Base-by-base conservation (phyloP, 2,888 invertebrate genomes). In the Eupelmus urozonus region DNA sequence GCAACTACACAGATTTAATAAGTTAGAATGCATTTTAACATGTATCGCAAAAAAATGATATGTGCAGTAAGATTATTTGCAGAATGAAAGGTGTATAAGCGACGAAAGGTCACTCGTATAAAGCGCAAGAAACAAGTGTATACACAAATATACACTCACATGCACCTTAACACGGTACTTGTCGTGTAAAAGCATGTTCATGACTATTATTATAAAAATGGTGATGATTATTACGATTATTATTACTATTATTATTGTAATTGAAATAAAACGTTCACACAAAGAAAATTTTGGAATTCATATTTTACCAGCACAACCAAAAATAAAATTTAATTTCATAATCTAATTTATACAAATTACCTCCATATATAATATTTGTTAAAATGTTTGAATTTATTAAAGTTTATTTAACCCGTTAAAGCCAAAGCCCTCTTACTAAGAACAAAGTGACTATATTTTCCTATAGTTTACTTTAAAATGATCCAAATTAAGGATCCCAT, bases 241-340 rank as follows among this genome's bases (percentile, higher is more conserved):
- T 79, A 81, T 83, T 81, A 85, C 79, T 83, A 85, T 85, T 85
- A 85, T 83, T 85, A 85, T 83, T 85, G 84, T 86, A 85, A 85
- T 84, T 84, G 82, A 86, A 80, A 87, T 87, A 87, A 87, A 87
- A 85, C 79, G 85, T 87, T 86, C 86, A 87, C 85, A 83, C 81
- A 77, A 82, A 79, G 23, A 57, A 49, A 29, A 18, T 23, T 29
- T 45, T 51, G n/a, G n/a, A n/a, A n/a, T n/a, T n/a, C n/a, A n/a
- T n/a, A n/a, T n/a, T n/a, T n/a, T n/a, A n/a, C n/a, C n/a, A n/a
- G n/a, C n/a, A n/a, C n/a, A n/a, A n/a, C n/a, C n/a, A n/a, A n/a
- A n/a, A n/a, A n/a, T n/a, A n/a, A n/a, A n/a, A n/a, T n/a, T n/a
- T n/a, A n/a, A n/a, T n/a, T n/a, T n/a, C n/a, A n/a, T n/a, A n/a